phyloP scores from a whole-genome alignment of 2,888 invertebrate species.

The Hermaeophaga mercurialis region DNA sequence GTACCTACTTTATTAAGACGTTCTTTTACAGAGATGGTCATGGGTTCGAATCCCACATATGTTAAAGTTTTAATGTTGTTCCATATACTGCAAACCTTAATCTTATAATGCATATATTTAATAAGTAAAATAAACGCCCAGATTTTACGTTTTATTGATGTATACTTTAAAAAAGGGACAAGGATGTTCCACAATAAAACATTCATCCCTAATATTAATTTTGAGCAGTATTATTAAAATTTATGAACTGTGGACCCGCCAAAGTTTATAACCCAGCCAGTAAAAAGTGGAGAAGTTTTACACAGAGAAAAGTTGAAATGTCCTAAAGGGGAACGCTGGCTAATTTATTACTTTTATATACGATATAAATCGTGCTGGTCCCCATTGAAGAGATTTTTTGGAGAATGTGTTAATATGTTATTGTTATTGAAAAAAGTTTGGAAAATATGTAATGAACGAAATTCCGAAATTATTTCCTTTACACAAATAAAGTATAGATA shows the following conservation, averaged over 20 bases:
- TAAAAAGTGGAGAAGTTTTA: constrained; percentile 14
- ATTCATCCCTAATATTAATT: constrained; percentile 21
- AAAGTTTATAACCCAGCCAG: constrained; percentile 20
- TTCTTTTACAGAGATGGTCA: too few relatives aligned
- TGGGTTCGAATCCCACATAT: too few relatives aligned
- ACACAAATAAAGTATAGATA: too few relatives aligned
- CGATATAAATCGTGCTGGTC: not conserved
- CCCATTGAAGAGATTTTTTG: not conserved
- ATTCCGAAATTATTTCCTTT: too few relatives aligned
- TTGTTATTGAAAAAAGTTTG: too few relatives aligned
- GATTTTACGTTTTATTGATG: too few relatives aligned
- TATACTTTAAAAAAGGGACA: too few relatives aligned
- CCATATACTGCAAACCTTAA: too few relatives aligned
- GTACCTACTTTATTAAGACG: too few relatives aligned
- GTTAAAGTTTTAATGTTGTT: too few relatives aligned
- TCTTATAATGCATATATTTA: too few relatives aligned
- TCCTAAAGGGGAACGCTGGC: constrained; percentile 12
- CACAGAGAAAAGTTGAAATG: constrained; percentile 18
- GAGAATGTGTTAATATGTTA: not conserved
- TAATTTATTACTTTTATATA: constrained; percentile 17
- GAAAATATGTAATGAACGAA: too few relatives aligned
- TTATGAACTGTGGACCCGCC: constrained; percentile 23
- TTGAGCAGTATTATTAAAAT: constrained; percentile 21
- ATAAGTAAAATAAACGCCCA: not conserved
- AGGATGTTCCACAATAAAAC: constrained; percentile 10